Evolutionary conservation across 2,113 vertebrate genomes (phyloP), one percentile per base, ranked within the genome.

Genomic region (Lampris megalopsis): DNA sequence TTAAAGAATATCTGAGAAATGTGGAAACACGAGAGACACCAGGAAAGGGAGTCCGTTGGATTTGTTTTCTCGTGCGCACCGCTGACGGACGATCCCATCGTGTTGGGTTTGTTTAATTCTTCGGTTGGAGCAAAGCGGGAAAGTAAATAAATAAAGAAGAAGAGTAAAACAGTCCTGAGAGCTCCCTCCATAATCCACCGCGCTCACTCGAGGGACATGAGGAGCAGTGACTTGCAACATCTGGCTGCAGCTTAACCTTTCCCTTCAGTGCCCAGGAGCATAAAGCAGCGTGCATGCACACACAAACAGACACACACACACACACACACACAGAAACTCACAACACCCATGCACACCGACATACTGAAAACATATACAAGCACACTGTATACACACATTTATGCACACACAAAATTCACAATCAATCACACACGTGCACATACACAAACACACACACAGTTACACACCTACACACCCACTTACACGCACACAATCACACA

Each of bases 231-330:
- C 86, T 89, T 86, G 82, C 79, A 90, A 88, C 88, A 91, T 88
- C 88, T 90, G 86, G 85, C 87, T 74, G 72, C 76, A 82, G 89
- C 82, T 90, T 82, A 90, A 86, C 86, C 85, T 91, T 89, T 84
- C 81, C 80, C 63, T 69, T 71, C 73, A 82, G 81, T 70, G 77
- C 86, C 79, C 87, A 54, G 66, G 73, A 81, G 80, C 83, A 74
- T 73, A 69, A 41, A 41, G 3, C 74, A 58, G 57, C 65, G 71
- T 43, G 60, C 68, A 43, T 37, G 57, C 52, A 42, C 50, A 57
- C 45, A 37, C 1, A 61, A 36, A 61, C 69, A 53, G 48, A n/a
- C 61, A 58, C 42, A 24, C 60, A 45, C 71, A 56, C 53, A 80
- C 41, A 76, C 61, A 68, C 67, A 69, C 53, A 72, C 45, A 74